Evolutionary conservation across 1,140 invertebrate species (phyloP), one percentile per base, ranked within the genome.

Genomic region (Hestina assimilis): DNA sequence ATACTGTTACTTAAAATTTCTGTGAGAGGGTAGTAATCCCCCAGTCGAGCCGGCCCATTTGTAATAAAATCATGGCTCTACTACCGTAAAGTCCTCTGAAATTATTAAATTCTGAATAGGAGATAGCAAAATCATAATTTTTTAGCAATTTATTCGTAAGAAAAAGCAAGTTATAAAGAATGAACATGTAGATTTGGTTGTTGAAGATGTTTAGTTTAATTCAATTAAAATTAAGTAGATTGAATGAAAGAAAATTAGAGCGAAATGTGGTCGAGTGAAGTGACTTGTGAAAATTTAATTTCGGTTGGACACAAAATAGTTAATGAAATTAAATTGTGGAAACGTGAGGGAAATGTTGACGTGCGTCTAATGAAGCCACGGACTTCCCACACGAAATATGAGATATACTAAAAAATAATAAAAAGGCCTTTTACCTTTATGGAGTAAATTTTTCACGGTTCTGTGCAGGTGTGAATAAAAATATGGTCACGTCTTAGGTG

Each of bases 251-350:
- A 63, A 58, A 56, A 61, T 66, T 54, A 60, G 63, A 54, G 47
- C 31, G 24, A 45, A 54, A 57, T 59, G 63, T 61, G 38, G 58
- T 17, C 33, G 33, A 58, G 50, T 60, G 38, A 48, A 59, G 54
- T 45, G 57, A 70, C 69, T 69, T 70, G 59, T 63, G 63, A 68
- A 77, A 74, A 69, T 67, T 70, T 65, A 59, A 59, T 66, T 72
- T 65, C 56, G 51, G 51, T 69, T 45, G 70, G 72, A 69, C 75
- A 74, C 69, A 75, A 78, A 75, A 75, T 73, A 72, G 75, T 78
- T 75, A 75, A 78, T 64, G 62, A 53, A 72, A 78, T 78, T 78
- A 78, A 78, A 68, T 59, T 62, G 35, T 61, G 60, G 51, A 59
- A 21, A 71, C 60, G 63, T 66, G 72, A 66, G 72, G 26, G 42